These are phyloP conservation scores for Catharus bicknelli DNA, from an alignment of 2,113 vertebrate species.

Conservation along the genomic window DNA sequence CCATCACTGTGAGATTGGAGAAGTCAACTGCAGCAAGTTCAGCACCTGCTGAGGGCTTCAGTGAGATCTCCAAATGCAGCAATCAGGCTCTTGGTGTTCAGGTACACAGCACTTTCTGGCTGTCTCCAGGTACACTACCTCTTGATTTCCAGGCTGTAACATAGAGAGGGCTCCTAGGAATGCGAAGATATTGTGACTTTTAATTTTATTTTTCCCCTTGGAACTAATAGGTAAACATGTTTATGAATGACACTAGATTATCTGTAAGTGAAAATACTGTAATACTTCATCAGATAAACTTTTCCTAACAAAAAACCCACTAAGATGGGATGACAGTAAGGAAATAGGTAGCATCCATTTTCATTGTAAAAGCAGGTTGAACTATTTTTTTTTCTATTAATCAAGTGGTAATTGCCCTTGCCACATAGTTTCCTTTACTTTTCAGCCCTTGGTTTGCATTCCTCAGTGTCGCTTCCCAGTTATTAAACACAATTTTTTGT, in stretches of 20 bases:
- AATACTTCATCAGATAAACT: background rate
- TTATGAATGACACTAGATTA: background rate
- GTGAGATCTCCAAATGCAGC: background rate
- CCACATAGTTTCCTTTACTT: constrained; percentile 45
- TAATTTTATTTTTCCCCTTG: background rate
- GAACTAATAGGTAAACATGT: background rate
- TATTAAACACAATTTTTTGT: constrained; percentile 37
- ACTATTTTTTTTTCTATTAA: background rate
- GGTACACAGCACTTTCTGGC: background rate
- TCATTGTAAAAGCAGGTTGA: background rate
- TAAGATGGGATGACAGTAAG: background rate
- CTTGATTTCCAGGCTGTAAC: background rate
- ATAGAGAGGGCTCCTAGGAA: background rate
- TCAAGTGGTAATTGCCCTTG: background rate
- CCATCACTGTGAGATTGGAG: background rate
- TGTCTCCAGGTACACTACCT: background rate
- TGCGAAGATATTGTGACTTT: background rate
- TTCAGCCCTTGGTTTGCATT: constrained; percentile 1
- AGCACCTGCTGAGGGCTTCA: background rate
- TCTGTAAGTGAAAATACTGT: background rate
- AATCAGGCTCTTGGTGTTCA: background rate
- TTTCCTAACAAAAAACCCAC: background rate
- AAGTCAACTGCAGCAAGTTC: background rate
- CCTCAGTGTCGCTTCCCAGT: constrained; percentile 5
- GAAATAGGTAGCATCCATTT: background rate